Conservation (phyloP, 2,888 invertebrate genomes). For the Belgica antarctica region DNA sequence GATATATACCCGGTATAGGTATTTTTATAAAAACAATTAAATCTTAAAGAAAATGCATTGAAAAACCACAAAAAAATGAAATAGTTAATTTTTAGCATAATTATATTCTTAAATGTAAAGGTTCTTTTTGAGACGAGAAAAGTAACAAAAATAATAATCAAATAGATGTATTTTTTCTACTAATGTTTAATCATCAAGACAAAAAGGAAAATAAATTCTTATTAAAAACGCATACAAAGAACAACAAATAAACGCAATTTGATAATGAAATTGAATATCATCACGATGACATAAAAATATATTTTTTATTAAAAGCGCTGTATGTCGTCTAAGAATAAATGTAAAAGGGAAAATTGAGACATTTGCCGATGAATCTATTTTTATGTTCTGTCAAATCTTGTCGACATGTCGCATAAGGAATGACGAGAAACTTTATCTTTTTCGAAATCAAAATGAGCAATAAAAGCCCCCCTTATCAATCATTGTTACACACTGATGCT, state of each 20-base stretch:
- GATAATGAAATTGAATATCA: not conserved
- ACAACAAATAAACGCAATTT: conserved; percentile 16
- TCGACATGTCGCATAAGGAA: not conserved
- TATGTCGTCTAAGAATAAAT: not conserved
- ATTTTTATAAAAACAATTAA: conserved; percentile 23
- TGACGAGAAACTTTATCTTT: not conserved
- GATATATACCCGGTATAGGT: conserved; percentile 7
- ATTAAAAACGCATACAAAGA: conserved; percentile 15
- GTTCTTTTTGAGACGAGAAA: not conserved
- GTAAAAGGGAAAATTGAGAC: not conserved
- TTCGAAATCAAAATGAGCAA: conserved; percentile 20
- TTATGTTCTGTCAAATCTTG: not conserved
- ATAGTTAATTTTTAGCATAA: conserved; percentile 31
- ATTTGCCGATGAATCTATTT: not conserved
- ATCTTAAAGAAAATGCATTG: conserved; percentile 15
- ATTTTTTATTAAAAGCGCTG: conserved; percentile 3
- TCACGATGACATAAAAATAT: not conserved
- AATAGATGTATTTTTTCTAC: conserved; percentile 42
- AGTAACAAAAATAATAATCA: not conserved
- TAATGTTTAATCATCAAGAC: conserved; percentile 35
- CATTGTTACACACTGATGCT: not conserved
- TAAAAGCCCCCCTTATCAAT: conserved; percentile 12
- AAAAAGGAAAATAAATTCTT: not conserved
- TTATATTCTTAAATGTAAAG: conserved; percentile 21
- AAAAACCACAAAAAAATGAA: conserved; percentile 16